These are phyloP conservation scores for Galaxea fascicularis DNA, from an alignment of 92 coral and sea anemone genomes.

Conservation along the genomic window DNA sequence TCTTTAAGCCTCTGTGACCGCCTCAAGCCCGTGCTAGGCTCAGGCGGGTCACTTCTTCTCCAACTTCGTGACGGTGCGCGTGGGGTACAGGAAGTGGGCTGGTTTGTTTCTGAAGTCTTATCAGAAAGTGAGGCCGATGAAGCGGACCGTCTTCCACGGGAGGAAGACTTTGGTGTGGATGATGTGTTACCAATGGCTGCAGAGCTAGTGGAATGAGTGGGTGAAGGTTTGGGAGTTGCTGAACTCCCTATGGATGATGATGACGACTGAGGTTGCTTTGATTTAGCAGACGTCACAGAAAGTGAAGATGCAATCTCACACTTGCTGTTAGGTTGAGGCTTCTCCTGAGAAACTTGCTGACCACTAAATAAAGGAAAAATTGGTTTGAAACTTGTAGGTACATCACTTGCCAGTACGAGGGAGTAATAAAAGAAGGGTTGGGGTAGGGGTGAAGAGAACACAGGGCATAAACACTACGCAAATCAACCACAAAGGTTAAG, in stretches of 20 bases:
- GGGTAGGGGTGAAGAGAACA: too few species aligned
- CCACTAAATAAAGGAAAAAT: neutral
- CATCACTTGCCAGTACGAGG: too few species aligned
- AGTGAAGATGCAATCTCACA: constrained; percentile 34
- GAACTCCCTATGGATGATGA: constrained; percentile 40
- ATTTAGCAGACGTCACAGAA: constrained; percentile 49
- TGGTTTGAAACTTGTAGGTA: neutral
- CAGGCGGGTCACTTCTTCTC: constrained; percentile 89
- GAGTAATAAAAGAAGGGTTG: too few species aligned
- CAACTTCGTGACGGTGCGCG: constrained; percentile 45
- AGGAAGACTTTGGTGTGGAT: constrained; percentile 60
- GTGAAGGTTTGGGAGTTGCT: constrained; percentile 45
- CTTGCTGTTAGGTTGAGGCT: constrained; percentile 11
- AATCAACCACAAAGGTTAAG: too few species aligned
- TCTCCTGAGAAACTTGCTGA: constrained; percentile 15
- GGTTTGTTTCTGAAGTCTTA: constrained; percentile 39
- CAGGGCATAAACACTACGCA: too few species aligned
- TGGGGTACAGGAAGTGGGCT: constrained; percentile 24
- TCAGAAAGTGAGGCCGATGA: constrained; percentile 68
- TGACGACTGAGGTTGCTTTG: constrained; percentile 26
- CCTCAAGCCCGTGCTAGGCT: constrained; percentile 97
- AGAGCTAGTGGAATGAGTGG: constrained; percentile 18
- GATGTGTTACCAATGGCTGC: constrained; percentile 63
- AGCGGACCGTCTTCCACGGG: constrained; percentile 63
- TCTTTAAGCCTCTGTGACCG: constrained; percentile 96